Base-by-base conservation (phyloP, 2,888 invertebrate genomes). In the Meteorus colon region DNA sequence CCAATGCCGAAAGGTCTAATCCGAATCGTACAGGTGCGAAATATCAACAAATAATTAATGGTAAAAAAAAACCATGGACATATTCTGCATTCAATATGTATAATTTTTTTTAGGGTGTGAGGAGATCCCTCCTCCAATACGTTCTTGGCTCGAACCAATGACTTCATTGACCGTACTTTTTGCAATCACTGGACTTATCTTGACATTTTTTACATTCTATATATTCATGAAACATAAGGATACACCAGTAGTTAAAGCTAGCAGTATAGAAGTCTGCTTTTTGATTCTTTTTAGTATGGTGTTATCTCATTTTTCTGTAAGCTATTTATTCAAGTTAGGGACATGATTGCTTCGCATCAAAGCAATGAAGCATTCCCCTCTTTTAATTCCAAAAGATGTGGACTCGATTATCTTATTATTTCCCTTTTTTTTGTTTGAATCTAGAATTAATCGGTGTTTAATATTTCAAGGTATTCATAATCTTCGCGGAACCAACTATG, bases 171-270 rank as follows among this genome's bases (percentile, higher is more conserved):
- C 93, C n/a, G 91, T 93, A 82, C 89, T 89, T 19, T 91, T 93
- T 83, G 92, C 93, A 37, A 90, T 90, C 55, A 83, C 93, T 69
- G 94, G 95, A n/a, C 92, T 95, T 80, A 86, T 93, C 62, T 90
- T 91, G 51, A 94, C 94, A 2, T 87, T 91, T 45, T 91, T 92
- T 83, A 92, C 94, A 0, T 91, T 92, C 78, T 86, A 91, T 48
- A 91, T 94, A 34, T 95, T 95, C 89, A 86, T 94, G 66, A 91
- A 91, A 75, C 92, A 93, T 89, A 94, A 95, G 89, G 90, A 93
- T 88, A 96, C 96, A 0, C 95, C 96, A 1, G 94, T 96, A 6
- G 95, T 96, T 59, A 95, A 95, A 90, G 92, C 93, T 2, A 93
- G 93, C 62, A 93, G 93, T 5, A 90, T 92, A 74, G 93, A 93